Evolutionary conservation across 2,888 invertebrate species (phyloP).

Genomic region (Gymnoscelis rufifasciata): DNA sequence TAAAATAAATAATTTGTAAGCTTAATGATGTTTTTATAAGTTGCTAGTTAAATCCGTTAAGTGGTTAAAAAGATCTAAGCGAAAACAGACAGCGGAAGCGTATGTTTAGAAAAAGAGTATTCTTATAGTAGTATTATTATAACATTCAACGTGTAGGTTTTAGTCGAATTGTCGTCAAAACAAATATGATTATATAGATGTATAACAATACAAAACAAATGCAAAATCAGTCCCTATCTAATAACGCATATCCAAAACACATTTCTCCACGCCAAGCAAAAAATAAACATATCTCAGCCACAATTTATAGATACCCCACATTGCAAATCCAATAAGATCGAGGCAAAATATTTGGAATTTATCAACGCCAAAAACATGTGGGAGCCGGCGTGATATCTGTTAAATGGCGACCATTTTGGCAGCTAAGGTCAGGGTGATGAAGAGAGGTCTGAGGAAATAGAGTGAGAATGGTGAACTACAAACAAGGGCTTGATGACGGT

Average conservation of each 20-base stretch:
- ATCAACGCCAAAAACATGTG: slow-evolving; percentile 14
- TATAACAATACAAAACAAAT: too few relatives aligned
- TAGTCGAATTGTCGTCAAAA: too few relatives aligned
- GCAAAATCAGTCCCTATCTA: too few relatives aligned
- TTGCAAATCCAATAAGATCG: slow-evolving; percentile 12
- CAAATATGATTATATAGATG: too few relatives aligned
- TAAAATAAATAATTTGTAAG: too few relatives aligned
- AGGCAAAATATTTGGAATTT: slow-evolving; percentile 15
- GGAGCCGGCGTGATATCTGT: slow-evolving; percentile 16
- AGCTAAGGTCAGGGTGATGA: slow-evolving; percentile 13
- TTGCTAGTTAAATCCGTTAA: too few relatives aligned
- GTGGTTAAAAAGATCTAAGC: too few relatives aligned
- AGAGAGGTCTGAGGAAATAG: slow-evolving; percentile 4
- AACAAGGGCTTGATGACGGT: background rate
- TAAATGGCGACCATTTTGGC: slow-evolving; percentile 9
- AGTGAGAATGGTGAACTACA: slow-evolving; percentile 1
- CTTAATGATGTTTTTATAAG: too few relatives aligned
- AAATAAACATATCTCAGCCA: background rate
- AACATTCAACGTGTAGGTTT: too few relatives aligned
- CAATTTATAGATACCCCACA: slow-evolving; percentile 8
- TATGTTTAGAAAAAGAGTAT: too few relatives aligned
- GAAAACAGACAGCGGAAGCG: too few relatives aligned
- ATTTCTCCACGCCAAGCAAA: background rate
- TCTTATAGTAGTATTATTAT: too few relatives aligned
- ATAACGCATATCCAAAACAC: background rate